Evolutionary conservation across 2,797 vertebrate genomes (phyloP).

Genomic region (Cryptoblepharus egeriae): DNA sequence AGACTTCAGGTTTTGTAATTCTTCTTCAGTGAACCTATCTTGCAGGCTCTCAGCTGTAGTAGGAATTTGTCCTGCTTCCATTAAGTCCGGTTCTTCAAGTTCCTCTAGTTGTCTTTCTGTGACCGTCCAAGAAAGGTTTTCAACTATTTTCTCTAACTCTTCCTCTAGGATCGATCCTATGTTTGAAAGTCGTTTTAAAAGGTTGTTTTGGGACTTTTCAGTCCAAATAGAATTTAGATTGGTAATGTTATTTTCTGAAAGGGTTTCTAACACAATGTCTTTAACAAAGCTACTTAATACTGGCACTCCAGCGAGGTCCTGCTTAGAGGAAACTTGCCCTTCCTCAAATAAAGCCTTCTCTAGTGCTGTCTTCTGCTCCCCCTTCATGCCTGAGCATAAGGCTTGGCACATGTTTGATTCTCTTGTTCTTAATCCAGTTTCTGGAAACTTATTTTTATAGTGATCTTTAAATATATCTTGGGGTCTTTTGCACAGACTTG

Average conservation of each 20-base stretch:
- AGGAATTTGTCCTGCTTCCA: slow-evolving; percentile 37
- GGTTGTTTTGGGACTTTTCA: slow-evolving; percentile 60
- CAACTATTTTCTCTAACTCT: slow-evolving; percentile 27
- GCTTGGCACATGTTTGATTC: too few relatives aligned
- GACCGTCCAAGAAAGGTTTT: slow-evolving; percentile 30
- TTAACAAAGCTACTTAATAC: slow-evolving; percentile 56
- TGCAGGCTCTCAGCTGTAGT: slow-evolving; percentile 39
- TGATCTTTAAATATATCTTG: slow-evolving; percentile 53
- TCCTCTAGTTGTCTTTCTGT: slow-evolving; percentile 15
- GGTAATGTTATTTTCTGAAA: slow-evolving; percentile 62
- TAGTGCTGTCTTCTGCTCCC: background rate
- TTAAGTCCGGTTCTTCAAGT: slow-evolving; percentile 35
- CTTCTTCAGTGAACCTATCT: slow-evolving; percentile 45
- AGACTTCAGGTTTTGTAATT: slow-evolving; percentile 50
- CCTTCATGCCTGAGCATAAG: slow-evolving; percentile 49
- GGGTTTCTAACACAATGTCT: slow-evolving; percentile 27
- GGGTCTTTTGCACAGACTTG: slow-evolving; percentile 59
- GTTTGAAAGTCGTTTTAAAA: slow-evolving; percentile 54
- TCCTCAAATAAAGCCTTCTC: background rate
- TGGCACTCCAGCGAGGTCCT: slow-evolving; percentile 37
- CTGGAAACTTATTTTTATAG: slow-evolving; percentile 64
- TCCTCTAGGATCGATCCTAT: slow-evolving; percentile 55
- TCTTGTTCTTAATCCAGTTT: slow-evolving; percentile 52
- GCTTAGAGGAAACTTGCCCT: slow-evolving; percentile 37
- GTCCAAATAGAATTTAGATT: slow-evolving; percentile 64